Evolutionary conservation across 2,888 invertebrate species (phyloP).

Genomic region (Cetonia aurata): DNA sequence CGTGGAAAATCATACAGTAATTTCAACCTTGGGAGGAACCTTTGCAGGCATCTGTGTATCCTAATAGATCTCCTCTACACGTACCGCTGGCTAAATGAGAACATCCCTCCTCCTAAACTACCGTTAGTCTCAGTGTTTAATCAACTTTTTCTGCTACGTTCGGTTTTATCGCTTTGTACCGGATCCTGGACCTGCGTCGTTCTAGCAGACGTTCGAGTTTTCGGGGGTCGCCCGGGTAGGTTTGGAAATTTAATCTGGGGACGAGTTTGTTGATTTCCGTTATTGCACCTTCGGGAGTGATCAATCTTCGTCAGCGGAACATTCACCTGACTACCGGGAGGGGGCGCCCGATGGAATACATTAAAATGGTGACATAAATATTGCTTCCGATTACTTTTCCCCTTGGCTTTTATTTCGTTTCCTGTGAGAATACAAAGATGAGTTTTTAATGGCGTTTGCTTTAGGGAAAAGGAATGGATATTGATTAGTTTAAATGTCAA

Average conservation of each 20-base stretch:
- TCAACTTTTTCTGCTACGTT: conserved; percentile 18
- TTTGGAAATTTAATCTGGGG: conserved; percentile 39
- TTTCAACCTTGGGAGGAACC: too few species aligned
- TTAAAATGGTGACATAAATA: conserved; percentile 33
- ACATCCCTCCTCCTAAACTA: background rate
- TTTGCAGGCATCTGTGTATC: too few species aligned
- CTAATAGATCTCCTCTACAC: too few species aligned
- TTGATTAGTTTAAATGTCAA: too few species aligned
- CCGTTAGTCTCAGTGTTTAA: conserved; percentile 6
- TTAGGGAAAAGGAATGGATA: too few species aligned
- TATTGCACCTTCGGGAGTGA: conserved; percentile 38
- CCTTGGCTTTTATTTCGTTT: background rate
- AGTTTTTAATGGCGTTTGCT: too few species aligned
- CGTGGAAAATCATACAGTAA: too few species aligned
- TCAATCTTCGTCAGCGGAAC: conserved; percentile 35
- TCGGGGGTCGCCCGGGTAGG: conserved; percentile 5
- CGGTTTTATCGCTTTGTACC: too few species aligned
- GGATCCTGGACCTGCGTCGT: background rate
- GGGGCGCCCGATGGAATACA: conserved; percentile 26
- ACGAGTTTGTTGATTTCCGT: conserved; percentile 41
- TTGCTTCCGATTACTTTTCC: background rate
- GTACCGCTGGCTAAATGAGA: too few species aligned
- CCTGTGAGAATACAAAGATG: too few species aligned
- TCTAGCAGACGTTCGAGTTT: conserved; percentile 4
- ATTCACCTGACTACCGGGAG: conserved; percentile 21